Percentiles rank a stretch among this genome's conserved stretches.
These are phyloP conservation scores for Forpus xanthops DNA, from an alignment of 2,797 vertebrate genomes.

Conservation along the genomic window DNA sequence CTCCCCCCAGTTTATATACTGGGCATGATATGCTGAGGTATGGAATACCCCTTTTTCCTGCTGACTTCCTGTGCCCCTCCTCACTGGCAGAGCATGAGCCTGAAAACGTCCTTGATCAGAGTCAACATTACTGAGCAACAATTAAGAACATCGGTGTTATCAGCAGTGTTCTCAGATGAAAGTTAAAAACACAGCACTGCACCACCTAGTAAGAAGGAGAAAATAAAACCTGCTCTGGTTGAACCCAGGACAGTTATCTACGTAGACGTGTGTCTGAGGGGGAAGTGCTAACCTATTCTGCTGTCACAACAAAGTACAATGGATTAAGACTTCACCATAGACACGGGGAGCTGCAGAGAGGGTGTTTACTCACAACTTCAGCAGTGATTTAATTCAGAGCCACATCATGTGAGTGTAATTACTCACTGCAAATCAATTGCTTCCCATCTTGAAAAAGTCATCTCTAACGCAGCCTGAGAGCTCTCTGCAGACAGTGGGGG, in stretches of 20 bases:
- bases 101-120: too few species aligned
- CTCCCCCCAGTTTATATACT: too few species aligned
- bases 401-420: background rate
- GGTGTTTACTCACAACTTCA: background rate
- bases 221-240: background rate
- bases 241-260: background rate
- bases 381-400: background rate
- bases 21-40: background rate
- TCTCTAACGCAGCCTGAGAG: background rate
- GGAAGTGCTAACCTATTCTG: background rate
- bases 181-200: background rate
- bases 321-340: background rate
- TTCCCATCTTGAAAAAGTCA: background rate
- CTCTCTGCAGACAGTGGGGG: background rate
- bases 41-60: background rate
- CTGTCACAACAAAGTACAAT: background rate
- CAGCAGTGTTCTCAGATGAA: background rate
- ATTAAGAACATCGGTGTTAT: too few species aligned
- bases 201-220: background rate
- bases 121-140: too few species aligned
- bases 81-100: too few species aligned
- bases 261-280: background rate
- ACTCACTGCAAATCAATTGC: background rate
- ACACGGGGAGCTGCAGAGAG: fast-evolving
- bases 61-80: background rate